These are phyloP conservation scores for Takifugu rubripes DNA, from an alignment of 2,797 vertebrate species.

Conservation along the genomic window DNA sequence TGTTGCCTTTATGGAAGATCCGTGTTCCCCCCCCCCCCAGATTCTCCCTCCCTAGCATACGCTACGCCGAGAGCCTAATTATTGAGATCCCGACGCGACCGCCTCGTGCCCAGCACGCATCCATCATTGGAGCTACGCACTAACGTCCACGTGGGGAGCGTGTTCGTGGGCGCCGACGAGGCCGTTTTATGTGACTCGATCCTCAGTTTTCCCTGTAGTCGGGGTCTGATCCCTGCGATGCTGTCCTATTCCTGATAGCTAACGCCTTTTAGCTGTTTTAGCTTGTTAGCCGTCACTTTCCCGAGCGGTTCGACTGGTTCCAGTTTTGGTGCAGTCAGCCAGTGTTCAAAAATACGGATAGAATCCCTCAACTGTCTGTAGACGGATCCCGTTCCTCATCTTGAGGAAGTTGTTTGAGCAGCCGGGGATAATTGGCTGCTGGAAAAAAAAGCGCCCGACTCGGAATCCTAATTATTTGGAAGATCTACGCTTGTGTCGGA, in stretches of 20 bases:
- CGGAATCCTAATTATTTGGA: conserved; percentile 9
- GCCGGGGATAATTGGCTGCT: conserved; percentile 7
- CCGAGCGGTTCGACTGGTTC: conserved; percentile 15
- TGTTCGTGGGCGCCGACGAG: conserved; percentile 43
- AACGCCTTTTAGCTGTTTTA: too few species aligned
- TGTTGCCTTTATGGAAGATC: conserved; percentile 39
- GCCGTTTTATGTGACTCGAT: conserved; percentile 21
- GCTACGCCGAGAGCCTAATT: conserved; percentile 8
- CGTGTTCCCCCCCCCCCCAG: conserved; percentile 9
- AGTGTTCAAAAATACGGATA: conserved; percentile 1
- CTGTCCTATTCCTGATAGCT: too few species aligned
- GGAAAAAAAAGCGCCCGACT: neutral
- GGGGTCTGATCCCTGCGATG: neutral
- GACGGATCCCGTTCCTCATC: conserved; percentile 2
- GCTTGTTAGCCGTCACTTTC: conserved; percentile 16
- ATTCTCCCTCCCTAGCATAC: too few species aligned
- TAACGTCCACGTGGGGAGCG: conserved; percentile 64
- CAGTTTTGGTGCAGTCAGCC: conserved; percentile 10
- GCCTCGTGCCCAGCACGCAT: conserved; percentile 68
- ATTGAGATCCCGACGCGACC: conserved; percentile 72
- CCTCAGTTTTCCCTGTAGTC: conserved; percentile 22
- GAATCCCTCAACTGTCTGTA: neutral
- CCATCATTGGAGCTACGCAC: conserved; percentile 76
- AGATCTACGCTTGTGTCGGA: conserved; percentile 13
- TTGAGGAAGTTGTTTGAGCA: conserved; percentile 5